phyloP scores from a whole-genome alignment of 2,888 invertebrate species.

The Pristionchus japonicus region DNA sequence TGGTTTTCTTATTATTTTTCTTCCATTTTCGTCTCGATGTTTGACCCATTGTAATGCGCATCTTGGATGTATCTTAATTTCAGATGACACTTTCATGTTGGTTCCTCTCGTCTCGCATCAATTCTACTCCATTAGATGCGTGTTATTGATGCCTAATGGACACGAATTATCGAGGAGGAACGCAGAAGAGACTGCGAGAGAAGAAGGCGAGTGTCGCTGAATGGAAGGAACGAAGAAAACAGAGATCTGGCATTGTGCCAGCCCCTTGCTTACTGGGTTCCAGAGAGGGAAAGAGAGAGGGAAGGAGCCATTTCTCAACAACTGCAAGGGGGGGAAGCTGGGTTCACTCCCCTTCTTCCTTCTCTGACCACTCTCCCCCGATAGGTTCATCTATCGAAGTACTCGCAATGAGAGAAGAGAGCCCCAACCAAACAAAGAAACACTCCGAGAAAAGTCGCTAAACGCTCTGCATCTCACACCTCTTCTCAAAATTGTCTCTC shows the following conservation, averaged over 20 bases:
- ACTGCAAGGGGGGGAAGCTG: neutral
- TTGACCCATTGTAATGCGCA: neutral
- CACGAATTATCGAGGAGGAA: constrained; percentile 29
- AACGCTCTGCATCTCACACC: neutral
- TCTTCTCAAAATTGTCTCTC: neutral
- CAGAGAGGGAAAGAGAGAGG: neutral
- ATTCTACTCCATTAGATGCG: neutral
- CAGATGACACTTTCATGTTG: neutral
- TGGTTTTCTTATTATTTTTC: constrained; percentile 15
- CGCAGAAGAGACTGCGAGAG: constrained; percentile 21
- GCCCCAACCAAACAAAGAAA: neutral
- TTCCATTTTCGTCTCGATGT: constrained; percentile 17
- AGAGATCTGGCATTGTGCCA: constrained; percentile 34
- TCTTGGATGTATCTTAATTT: neutral
- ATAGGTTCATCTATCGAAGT: neutral
- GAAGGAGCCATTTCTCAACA: neutral
- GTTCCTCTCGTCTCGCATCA: neutral
- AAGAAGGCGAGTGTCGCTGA: neutral
- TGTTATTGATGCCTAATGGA: neutral
- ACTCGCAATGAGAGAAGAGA: neutral
- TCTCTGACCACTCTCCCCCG: neutral
- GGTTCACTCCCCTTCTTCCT: neutral
- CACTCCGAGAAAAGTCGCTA: neutral
- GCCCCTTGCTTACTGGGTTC: constrained; percentile 3
- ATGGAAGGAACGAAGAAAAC: constrained; percentile 3